These are phyloP conservation scores for Proterorhinus semilunaris DNA, from an alignment of 2,113 vertebrate species.

Conservation along the genomic window DNA sequence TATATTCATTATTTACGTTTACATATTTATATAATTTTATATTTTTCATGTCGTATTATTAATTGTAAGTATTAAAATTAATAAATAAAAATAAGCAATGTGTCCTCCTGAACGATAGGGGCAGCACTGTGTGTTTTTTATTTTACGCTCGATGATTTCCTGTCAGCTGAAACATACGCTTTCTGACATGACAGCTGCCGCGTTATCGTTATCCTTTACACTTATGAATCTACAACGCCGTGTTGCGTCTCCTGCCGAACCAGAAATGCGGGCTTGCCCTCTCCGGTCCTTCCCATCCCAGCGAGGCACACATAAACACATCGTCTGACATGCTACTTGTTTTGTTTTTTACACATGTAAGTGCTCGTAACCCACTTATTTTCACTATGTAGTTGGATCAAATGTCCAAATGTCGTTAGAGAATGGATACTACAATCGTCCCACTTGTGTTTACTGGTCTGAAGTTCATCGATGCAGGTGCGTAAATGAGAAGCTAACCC, in stretches of 20 bases:
- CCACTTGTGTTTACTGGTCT: conserved; percentile 9
- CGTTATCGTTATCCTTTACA: neutral
- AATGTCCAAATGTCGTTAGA: neutral
- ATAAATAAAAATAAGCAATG: too few relatives aligned
- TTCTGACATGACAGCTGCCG: neutral
- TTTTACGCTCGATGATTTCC: neutral
- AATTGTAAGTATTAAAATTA: too few relatives aligned
- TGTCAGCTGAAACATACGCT: neutral
- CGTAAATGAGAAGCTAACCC: conserved; percentile 6
- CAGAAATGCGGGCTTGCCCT: conserved; percentile 26
- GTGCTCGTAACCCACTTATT: neutral
- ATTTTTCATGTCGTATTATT: neutral
- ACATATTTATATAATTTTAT: neutral
- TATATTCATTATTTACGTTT: neutral
- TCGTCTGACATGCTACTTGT: neutral
- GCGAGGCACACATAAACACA: neutral
- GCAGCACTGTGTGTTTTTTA: conserved; percentile 4
- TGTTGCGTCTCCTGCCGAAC: neutral
- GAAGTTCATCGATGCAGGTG: conserved; percentile 54
- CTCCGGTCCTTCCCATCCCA: neutral
- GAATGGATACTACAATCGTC: neutral
- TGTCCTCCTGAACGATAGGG: too few relatives aligned
- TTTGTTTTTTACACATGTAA: neutral
- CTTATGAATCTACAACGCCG: conserved; percentile 26
- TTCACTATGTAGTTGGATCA: neutral